phyloP scores from a whole-genome alignment of 2,797 vertebrate species.

The Phrynocephalus guinanensis region DNA sequence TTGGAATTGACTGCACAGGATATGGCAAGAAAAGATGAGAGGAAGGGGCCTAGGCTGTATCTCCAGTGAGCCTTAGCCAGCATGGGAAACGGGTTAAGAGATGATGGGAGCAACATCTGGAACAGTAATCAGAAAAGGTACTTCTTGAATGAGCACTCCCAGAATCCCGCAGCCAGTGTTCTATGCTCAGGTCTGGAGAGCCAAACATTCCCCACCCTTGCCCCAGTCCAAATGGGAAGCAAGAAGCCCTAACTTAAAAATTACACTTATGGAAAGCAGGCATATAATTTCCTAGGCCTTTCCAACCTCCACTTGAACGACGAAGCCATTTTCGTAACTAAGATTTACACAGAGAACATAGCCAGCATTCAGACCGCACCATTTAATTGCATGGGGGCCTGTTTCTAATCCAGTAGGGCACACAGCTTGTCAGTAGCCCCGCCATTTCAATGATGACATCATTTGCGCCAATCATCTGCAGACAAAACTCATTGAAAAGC shows the following conservation, averaged over 20 bases:
- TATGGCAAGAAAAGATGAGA: background rate
- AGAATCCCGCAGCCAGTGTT: too few relatives aligned
- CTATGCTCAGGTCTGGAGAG: background rate
- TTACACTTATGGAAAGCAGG: conserved; percentile 5
- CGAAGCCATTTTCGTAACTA: conserved; percentile 38
- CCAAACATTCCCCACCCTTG: background rate
- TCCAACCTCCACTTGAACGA: conserved; percentile 44
- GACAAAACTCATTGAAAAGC: conserved; percentile 47
- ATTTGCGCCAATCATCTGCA: background rate
- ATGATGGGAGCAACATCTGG: background rate
- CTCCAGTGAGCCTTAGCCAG: background rate
- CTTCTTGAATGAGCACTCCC: too few relatives aligned
- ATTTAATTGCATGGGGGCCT: background rate
- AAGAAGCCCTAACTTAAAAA: background rate
- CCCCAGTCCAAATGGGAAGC: conserved; percentile 1
- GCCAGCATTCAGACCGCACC: background rate
- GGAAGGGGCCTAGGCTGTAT: too few relatives aligned
- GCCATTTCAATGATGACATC: conserved; percentile 53
- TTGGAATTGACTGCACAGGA: background rate
- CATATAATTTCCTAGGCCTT: conserved; percentile 43
- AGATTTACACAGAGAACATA: conserved; percentile 50
- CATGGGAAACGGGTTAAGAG: background rate
- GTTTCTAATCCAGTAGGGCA: background rate
- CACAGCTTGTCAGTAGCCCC: background rate
- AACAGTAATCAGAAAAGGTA: too few relatives aligned